Evolutionary conservation across 2,888 invertebrate genomes (phyloP), one percentile per base, ranked within the genome.

Genomic region (Cantharis rustica): DNA sequence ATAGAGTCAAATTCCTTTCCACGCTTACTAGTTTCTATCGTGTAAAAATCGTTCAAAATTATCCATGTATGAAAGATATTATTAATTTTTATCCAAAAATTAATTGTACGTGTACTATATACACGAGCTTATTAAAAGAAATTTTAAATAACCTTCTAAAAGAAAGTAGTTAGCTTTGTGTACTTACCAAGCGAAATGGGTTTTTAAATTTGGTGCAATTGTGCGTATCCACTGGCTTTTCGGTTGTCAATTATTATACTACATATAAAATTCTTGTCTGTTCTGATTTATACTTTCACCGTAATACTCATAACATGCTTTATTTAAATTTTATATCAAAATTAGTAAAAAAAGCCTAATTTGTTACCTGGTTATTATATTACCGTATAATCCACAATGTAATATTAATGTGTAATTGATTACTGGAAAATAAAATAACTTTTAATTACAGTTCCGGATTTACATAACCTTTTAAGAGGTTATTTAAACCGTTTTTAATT

Each of bases 141-240:
- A 69, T 70, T 75, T 73, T 69, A 69, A 64, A 15, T 47, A 75
- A 23, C 66, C 26, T 68, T 70, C 70, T 71, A 66, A 73, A 75
- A 75, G 74, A 75, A 75, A 75, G 74, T 71, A n/a, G 47, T 70
- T 70, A 75, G 47, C 47, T 47, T 47, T 47, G 47, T 47, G 9
- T 47, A 47, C 9, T 23, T 23, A 23, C n/a, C 47, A 47, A 47
- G 47, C 47, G 47, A 47, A 47, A 47, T 47, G 47, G n/a, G 47
- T 47, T 47, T 47, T 27, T 62, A 64, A 66, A 69, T 70, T 72
- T 27, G 31, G 71, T 73, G 61, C 76, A 78, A 76, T 78, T 78
- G 78, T 78, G 78, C 78, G 75, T 78, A 71, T 71, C 75, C 31
- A 64, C 16, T 73, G 31, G 68, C 23, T 64, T 73, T 31, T 76